These are phyloP conservation scores for Rhinichthys klamathensis DNA, from an alignment of 2,113 vertebrate species.

Conservation along the genomic window DNA sequence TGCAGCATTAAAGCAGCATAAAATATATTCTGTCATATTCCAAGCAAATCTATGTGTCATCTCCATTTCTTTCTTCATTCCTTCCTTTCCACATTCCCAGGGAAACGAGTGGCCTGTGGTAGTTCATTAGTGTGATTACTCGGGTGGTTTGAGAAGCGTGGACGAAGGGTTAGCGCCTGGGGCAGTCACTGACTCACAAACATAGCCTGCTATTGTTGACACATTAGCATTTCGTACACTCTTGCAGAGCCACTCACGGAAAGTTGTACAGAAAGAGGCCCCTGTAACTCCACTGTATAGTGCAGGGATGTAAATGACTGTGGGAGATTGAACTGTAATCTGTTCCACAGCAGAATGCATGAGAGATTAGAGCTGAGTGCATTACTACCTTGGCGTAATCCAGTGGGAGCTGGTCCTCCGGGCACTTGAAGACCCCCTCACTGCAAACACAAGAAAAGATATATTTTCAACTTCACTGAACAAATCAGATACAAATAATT, in stretches of 20 bases:
- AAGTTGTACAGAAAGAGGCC: not conserved
- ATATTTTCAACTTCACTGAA: slow-evolving; percentile 37
- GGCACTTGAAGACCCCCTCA: slow-evolving; percentile 93
- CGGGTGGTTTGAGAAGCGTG: slow-evolving; percentile 23
- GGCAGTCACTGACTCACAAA: not conserved
- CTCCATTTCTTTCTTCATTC: slow-evolving; percentile 28
- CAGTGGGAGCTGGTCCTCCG: slow-evolving; percentile 89
- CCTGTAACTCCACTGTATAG: not conserved
- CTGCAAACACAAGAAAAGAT: slow-evolving; percentile 72
- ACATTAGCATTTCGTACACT: slow-evolving; percentile 1
- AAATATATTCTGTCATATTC: not conserved
- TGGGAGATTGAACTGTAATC: slow-evolving; percentile 29
- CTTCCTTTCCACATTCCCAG: slow-evolving; percentile 38
- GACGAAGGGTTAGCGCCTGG: not conserved
- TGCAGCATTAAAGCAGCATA: not conserved
- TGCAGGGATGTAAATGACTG: not conserved
- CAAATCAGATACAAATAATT: not conserved
- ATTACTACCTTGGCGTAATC: slow-evolving; percentile 94
- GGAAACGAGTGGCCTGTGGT: slow-evolving; percentile 36
- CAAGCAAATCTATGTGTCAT: slow-evolving; percentile 32
- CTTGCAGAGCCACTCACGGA: not conserved
- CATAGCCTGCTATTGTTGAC: not conserved
- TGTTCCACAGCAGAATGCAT: not conserved
- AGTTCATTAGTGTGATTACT: slow-evolving; percentile 50
- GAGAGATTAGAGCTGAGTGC: slow-evolving; percentile 11